Evolutionary conservation across 2,888 invertebrate genomes (phyloP), one percentile per base, ranked within the genome.

Genomic region (Gerosis bhagava): DNA sequence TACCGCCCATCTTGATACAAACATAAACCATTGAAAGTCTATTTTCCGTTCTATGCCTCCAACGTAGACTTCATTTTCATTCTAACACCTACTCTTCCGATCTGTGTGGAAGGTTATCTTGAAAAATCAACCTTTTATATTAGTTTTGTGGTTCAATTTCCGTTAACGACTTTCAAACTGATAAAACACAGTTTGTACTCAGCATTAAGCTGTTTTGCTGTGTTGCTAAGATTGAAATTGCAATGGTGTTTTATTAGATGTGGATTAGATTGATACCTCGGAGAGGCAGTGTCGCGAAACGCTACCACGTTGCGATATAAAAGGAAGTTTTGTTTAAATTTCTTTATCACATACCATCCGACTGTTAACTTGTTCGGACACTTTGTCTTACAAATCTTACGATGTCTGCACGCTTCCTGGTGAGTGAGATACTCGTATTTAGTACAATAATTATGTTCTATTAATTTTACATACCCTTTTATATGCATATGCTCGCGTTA

Each of bases 221-320:
- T 17, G 0, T 10, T 2, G 3, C 4, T 56, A 55, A 31, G 41
- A 40, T 51, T 28, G 10, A 12, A 21, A 43, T 57, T 61, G 68
- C 26, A 55, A 25, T 61, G 63, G 51, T 17, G 37, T 11, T 29
- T 22, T 16, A 45, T 13, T 24, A 29, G 41, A 48, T 49, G 61
- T 57, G 59, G 63, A 65, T 68, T 63, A 65, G 66, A 68, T 69
- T 58, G 68, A 69, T 72, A 70, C 57, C 50, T 67, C 65, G 50
- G 65, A 77, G 81, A 79, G 72, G 78, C 82, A 77, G 74, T 80
- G 81, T 87, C 87, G 86, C 86, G 84, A 86, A 87, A 83, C 83
- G 73, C 77, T 63, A 83, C 71, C 83, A 86, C 84, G 87, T 87
- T 83, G 86, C 72, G 69, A 82, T 87, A 87, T 87, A 87, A 86